phyloP scores from a whole-genome alignment of 2,888 invertebrate genomes.

The Pseudoips prasinana region DNA sequence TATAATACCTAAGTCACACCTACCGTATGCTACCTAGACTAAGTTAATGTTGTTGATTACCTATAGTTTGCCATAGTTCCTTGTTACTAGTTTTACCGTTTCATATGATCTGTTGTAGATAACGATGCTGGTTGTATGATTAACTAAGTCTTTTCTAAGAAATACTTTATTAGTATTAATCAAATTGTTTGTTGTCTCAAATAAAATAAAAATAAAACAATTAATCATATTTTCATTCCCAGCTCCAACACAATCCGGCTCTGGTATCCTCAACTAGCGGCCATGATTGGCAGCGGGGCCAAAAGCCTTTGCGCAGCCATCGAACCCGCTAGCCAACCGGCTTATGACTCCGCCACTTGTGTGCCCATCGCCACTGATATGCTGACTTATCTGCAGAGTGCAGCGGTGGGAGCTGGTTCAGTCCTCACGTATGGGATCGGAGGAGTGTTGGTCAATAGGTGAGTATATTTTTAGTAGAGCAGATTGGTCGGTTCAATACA shows the following conservation, averaged over 20 bases:
- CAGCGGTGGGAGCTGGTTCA: constrained; percentile 84
- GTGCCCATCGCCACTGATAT: constrained; percentile 75
- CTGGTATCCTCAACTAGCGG: constrained; percentile 93
- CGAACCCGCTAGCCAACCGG: constrained; percentile 39
- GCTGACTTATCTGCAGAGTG: constrained; percentile 86
- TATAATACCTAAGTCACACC: too few species aligned
- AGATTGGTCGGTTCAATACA: too few species aligned
- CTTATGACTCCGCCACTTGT: constrained; percentile 38
- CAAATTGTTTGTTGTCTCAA: too few species aligned
- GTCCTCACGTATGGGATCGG: constrained; percentile 84
- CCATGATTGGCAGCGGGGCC: constrained; percentile 79
- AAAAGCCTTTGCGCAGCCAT: constrained; percentile 65
- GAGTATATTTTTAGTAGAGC: constrained; percentile 12
- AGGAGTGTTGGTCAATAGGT: constrained; percentile 63
- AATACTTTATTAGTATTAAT: too few species aligned
- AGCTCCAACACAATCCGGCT: constrained; percentile 88
- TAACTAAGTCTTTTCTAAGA: too few species aligned
- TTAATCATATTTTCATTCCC: not conserved
- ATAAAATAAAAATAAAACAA: too few species aligned
- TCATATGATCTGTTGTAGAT: too few species aligned
- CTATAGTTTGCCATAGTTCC: too few species aligned
- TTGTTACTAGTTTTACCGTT: too few species aligned
- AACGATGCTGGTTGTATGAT: too few species aligned
- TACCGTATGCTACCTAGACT: too few species aligned
- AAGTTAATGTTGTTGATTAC: too few species aligned